Percentiles rank a stretch among this genome's conserved stretches.
Conservation (phyloP, 2,797 vertebrate genomes). For the Darevskia nairensis region DNA sequence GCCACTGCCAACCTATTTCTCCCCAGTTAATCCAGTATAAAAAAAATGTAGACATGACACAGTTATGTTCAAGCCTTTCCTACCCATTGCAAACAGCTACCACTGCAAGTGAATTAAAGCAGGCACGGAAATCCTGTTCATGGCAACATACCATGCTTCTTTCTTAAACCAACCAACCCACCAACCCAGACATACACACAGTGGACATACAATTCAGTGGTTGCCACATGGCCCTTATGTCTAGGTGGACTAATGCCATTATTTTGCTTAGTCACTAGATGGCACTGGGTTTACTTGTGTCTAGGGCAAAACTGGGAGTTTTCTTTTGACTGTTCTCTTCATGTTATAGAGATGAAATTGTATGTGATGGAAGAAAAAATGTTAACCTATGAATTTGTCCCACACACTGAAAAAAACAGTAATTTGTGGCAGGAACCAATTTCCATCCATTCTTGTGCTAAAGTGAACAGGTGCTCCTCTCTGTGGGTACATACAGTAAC, state of each 20-base stretch:
- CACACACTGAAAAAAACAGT: not conserved
- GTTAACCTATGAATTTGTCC: accelerated
- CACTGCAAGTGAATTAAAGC: not conserved
- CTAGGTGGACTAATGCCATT: too few species aligned
- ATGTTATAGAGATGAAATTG: too few species aligned
- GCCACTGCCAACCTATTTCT: not conserved
- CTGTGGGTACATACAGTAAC: not conserved
- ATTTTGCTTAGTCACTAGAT: too few species aligned
- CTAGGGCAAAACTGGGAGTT: too few species aligned
- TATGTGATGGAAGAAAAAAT: not conserved
- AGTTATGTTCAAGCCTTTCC: not conserved
- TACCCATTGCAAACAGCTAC: not conserved
- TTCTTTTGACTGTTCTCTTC: too few species aligned
- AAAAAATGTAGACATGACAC: not conserved
- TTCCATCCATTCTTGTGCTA: not conserved
- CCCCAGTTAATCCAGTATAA: too few species aligned
- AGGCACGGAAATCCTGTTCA: not conserved
- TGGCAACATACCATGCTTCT: not conserved
- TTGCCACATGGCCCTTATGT: not conserved
- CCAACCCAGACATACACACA: not conserved
- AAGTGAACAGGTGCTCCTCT: constrained; percentile 9
- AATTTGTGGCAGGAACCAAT: not conserved
- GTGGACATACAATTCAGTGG: not conserved
- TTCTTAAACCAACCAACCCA: too few species aligned
- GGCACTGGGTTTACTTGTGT: too few species aligned